Base-by-base conservation (phyloP, 1,140 invertebrate species). In the Drosophila serrata region DNA sequence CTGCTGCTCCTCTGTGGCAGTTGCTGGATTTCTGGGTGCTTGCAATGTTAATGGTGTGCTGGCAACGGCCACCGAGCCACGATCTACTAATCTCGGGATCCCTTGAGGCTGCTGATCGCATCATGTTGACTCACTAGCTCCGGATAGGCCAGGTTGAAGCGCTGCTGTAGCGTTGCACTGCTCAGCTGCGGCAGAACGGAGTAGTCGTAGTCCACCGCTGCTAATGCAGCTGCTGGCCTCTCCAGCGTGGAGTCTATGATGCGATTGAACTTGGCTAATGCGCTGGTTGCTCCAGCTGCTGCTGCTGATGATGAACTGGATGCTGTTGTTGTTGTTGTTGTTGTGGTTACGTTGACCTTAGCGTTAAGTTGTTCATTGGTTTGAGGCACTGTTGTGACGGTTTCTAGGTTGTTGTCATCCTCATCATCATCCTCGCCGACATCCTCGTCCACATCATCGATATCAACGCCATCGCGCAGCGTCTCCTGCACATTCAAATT, bases 231-330 rank as follows among this genome's bases (percentile, higher is more conserved):
- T 27, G 43, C 42, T 49, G 72, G 55, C 57, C 62, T 56, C 45
- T 90, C 85, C 91, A 88, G 67, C 37, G 87, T 92, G 61, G 80
- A 68, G 74, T 92, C 91, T 55, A 92, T 91, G 76, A 91, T 91
- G 70, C 91, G 90, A 81, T 92, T 92, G 87, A 92, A 92, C 91
- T 92, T 92, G 92, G 91, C 91, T 92, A 92, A 92, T 90, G 91
- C 91, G 62, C 86, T 90, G 46, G 51, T 55, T 37, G 51, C 49
- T 22, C 49, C 49, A 53, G 49, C 49, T 53, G 13, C 49, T 53
- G 82, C 56, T 81, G 82, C 43, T 79, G 80, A 67, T 73, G 75
- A 62, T 80, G 69, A 61, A 64, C 70, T 62, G 64, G 70, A 67
- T 79, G 76, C 51, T 74, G 69, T 42, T 81, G 75, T 63, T 81